These are phyloP conservation scores for Enteromius argenteus DNA, from an alignment of 2,797 vertebrate species.

Conservation along the genomic window DNA sequence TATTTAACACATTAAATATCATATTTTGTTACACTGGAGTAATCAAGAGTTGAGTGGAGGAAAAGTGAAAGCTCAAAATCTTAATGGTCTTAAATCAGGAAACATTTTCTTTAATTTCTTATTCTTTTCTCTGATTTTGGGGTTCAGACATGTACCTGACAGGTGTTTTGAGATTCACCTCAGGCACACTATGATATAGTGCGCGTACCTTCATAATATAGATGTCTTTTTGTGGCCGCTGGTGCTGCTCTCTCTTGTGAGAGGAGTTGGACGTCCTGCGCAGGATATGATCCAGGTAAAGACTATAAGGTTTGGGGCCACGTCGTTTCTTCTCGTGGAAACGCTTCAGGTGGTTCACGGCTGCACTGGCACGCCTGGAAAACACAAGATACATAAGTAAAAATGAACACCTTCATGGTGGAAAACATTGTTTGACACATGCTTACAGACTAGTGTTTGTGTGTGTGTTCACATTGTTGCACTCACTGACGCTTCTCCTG, in stretches of 20 bases:
- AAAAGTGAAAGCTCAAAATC: background rate
- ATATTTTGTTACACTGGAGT: background rate
- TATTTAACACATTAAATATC: background rate
- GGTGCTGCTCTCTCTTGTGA: constrained; percentile 82
- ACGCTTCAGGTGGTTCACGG: constrained; percentile 87
- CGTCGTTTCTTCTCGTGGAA: constrained; percentile 91
- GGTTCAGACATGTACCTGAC: background rate
- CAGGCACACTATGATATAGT: background rate
- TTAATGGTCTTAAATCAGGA: background rate
- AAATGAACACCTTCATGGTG: too few species aligned
- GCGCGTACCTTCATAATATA: constrained; percentile 84
- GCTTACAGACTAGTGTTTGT: background rate
- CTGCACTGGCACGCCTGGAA: constrained; percentile 85
- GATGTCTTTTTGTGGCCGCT: constrained; percentile 84
- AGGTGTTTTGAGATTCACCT: background rate
- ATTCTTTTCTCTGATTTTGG: background rate
- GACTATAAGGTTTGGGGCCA: constrained; percentile 85
- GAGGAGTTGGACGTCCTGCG: constrained; percentile 81
- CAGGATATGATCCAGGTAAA: constrained; percentile 88
- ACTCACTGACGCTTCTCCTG: constrained; percentile 87
- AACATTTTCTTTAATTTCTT: background rate
- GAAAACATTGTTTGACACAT: background rate
- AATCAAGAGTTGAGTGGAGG: background rate
- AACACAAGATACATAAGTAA: background rate
- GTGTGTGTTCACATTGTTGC: background rate